Conservation (phyloP, 1,140 invertebrate genomes). For the Drosophila kikkawai region DNA sequence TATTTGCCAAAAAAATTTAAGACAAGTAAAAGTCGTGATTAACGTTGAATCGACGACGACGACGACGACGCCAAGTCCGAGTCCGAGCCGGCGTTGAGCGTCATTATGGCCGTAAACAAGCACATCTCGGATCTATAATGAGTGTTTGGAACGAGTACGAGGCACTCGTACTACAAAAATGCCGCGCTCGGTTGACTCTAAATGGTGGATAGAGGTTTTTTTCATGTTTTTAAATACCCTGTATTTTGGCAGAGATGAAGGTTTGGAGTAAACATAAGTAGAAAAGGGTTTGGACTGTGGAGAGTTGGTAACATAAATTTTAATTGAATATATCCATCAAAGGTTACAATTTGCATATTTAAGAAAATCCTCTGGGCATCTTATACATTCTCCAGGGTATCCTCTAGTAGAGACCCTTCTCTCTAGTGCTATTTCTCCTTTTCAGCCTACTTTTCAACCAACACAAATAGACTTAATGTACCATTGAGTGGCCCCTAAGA, state of each 20-base stretch:
- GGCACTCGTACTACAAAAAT: slow-evolving; percentile 75
- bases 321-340: not conserved
- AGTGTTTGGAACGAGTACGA: slow-evolving; percentile 55
- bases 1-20: slow-evolving; percentile 85
- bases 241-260: not conserved
- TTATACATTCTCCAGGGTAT: not conserved
- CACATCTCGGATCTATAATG: slow-evolving; percentile 42
- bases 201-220: slow-evolving; percentile 74
- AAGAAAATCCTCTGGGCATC: accelerated
- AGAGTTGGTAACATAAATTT: not conserved
- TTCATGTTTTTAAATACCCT: slow-evolving; percentile 22
- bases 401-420: no score
- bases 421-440: not conserved
- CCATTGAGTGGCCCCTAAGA: slow-evolving; percentile 24
- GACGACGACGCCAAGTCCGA: not conserved
- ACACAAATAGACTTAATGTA: slow-evolving; percentile 42
- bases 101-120: slow-evolving; percentile 79
- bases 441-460: slow-evolving; percentile 22
- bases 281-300: not conserved
- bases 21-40: slow-evolving; percentile 84
- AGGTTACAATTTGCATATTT: not conserved
- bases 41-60: slow-evolving; percentile 71
- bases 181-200: slow-evolving; percentile 80
- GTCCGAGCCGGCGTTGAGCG: slow-evolving; percentile 44
- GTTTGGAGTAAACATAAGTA: not conserved